A percentile compares a stretch with the other conserved stretches of the same genome.
phyloP scores from a whole-genome alignment of 2,113 vertebrate species.

The Notarius lentiginosus region DNA sequence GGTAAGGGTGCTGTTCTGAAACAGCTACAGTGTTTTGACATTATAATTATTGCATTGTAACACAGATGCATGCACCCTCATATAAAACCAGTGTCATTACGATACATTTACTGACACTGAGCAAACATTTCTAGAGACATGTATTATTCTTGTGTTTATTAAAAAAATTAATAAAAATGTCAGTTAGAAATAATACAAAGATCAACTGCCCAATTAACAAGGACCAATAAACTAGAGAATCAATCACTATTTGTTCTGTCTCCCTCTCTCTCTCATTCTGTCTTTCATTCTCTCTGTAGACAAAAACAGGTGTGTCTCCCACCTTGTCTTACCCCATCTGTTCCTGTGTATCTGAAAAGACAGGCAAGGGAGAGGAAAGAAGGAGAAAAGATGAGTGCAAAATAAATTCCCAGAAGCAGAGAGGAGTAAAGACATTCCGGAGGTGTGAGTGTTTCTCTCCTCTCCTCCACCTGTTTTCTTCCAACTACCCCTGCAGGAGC shows the following conservation, averaged over 20 bases:
- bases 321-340: slow-evolving; percentile 61
- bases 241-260: slow-evolving; percentile 19
- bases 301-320: slow-evolving; percentile 72
- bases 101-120: neutral
- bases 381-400: slow-evolving; percentile 43
- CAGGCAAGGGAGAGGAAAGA: slow-evolving; percentile 48
- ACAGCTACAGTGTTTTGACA: neutral
- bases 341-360: slow-evolving; percentile 66
- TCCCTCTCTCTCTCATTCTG: slow-evolving; percentile 48
- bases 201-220: slow-evolving; percentile 11
- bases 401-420: slow-evolving; percentile 69
- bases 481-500: slow-evolving; percentile 67
- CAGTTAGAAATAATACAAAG: neutral
- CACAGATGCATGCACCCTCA: neutral
- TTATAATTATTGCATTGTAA: slow-evolving; percentile 16
- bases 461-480: slow-evolving; percentile 56
- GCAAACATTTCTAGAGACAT: slow-evolving; percentile 6
- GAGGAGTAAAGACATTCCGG: slow-evolving; percentile 70
- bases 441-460: slow-evolving; percentile 64
- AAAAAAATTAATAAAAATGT: neutral
- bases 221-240: neutral
- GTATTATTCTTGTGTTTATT: slow-evolving; percentile 13
- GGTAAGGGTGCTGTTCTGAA: neutral
- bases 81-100: neutral
- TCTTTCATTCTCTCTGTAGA: slow-evolving; percentile 60